phyloP scores from a whole-genome alignment of 2,888 invertebrate genomes.

The Drosophila mayaguana region DNA sequence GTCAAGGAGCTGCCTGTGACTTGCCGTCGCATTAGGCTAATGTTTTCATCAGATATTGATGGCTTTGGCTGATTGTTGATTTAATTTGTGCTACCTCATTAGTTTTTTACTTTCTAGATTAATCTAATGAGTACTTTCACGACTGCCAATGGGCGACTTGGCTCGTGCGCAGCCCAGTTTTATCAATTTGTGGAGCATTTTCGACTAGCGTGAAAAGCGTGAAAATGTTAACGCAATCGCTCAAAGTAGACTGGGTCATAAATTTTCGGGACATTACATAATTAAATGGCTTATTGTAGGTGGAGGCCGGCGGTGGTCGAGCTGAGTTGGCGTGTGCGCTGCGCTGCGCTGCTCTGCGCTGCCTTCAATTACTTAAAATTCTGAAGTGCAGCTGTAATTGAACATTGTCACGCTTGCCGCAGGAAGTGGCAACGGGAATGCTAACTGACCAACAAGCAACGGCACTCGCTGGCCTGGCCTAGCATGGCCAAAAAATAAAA shows the following conservation, averaged over 20 bases:
- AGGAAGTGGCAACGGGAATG: slow-evolving; percentile 54
- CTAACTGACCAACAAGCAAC: slow-evolving; percentile 46
- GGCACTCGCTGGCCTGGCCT: slow-evolving; percentile 40
- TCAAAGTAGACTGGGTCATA: slow-evolving; percentile 55
- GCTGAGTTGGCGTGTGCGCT: slow-evolving; percentile 58
- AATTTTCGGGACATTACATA: slow-evolving; percentile 73
- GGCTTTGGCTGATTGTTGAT: slow-evolving; percentile 14
- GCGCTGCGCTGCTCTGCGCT: slow-evolving; percentile 30
- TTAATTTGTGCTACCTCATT: slow-evolving; percentile 26
- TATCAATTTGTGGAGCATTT: slow-evolving; percentile 47
- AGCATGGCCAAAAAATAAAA: slow-evolving; percentile 35
- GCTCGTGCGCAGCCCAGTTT: background rate
- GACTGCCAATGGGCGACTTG: slow-evolving; percentile 1
- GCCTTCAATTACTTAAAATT: slow-evolving; percentile 79
- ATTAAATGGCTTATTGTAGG: slow-evolving; percentile 54
- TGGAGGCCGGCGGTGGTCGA: background rate
- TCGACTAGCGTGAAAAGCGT: slow-evolving; percentile 58
- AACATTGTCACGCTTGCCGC: slow-evolving; percentile 72
- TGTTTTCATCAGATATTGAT: slow-evolving; percentile 13
- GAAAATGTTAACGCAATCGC: slow-evolving; percentile 67
- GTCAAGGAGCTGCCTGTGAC: background rate
- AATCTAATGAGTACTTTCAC: slow-evolving; percentile 10
- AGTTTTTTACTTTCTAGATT: slow-evolving; percentile 5
- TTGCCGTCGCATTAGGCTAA: background rate
- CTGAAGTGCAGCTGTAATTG: slow-evolving; percentile 74